phyloP scores from a whole-genome alignment of 2,113 vertebrate genomes.

The Pterocles gutturalis region DNA sequence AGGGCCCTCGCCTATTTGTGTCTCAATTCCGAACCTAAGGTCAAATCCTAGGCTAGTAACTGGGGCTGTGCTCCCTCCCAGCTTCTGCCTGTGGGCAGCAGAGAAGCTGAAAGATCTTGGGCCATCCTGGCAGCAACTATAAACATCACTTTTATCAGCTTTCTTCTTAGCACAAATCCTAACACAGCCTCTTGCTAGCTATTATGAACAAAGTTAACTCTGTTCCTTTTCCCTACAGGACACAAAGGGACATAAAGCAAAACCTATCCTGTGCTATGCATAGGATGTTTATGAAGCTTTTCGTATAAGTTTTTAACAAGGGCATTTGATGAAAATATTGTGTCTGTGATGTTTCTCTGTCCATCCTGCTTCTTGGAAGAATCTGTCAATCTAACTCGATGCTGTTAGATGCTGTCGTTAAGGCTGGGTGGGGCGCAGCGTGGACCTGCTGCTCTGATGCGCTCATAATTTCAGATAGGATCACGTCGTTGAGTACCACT shows the following conservation, averaged over 20 bases:
- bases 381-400: neutral
- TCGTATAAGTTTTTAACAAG: neutral
- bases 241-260: neutral
- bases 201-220: no score
- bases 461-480: neutral
- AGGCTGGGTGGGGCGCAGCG: neutral
- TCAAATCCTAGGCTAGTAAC: no score
- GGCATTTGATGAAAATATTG: neutral
- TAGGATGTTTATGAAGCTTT: neutral
- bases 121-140: no score
- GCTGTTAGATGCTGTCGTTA: neutral
- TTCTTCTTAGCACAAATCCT: no score
- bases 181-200: no score
- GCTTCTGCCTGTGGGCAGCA: no score
- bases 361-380: neutral
- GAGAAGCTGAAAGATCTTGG: no score
- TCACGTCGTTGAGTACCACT: neutral
- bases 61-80: no score
- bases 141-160: no score
- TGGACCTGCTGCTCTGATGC: neutral
- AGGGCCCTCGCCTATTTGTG: no score
- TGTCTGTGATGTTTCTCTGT: neutral
- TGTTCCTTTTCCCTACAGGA: no score
- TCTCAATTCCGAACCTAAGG: no score
- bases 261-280: neutral